A percentile compares a stretch with the other conserved stretches of the same genome.
These are phyloP conservation scores for Myopa testacea DNA, from an alignment of 2,888 invertebrate genomes.

Conservation along the genomic window DNA sequence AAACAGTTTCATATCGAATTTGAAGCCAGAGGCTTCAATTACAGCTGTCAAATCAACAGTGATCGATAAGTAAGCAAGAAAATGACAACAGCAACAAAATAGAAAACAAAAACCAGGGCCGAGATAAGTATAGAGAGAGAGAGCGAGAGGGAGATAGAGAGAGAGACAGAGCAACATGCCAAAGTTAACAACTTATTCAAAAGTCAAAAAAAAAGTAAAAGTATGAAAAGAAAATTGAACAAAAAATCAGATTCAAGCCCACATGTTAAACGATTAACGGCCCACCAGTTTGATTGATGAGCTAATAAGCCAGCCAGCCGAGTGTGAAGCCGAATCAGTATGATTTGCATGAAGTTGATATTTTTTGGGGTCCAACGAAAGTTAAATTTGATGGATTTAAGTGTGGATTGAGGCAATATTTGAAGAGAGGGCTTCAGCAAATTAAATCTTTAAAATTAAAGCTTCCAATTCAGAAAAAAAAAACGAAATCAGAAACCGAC, in stretches of 20 bases:
- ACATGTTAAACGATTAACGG: constrained; percentile 10
- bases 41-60: constrained; percentile 22
- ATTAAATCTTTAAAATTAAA: too few relatives aligned
- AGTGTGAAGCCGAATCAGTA: not conserved
- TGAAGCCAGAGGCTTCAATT: constrained; percentile 8
- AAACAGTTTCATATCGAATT: too few relatives aligned
- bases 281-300: constrained; percentile 17
- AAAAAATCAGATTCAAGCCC: constrained; percentile 2
- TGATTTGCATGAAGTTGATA: constrained; percentile 2
- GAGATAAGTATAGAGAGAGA: too few relatives aligned
- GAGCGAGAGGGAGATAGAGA: too few relatives aligned
- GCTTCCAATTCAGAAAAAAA: too few relatives aligned
- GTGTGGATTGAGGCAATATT: too few relatives aligned
- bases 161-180: not conserved
- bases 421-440: too few relatives aligned
- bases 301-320: not conserved
- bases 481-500: too few relatives aligned
- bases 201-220: not conserved
- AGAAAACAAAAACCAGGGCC: too few relatives aligned
- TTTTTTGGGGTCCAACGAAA: too few relatives aligned
- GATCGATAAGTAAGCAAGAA: constrained; percentile 24
- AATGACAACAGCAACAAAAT: not conserved
- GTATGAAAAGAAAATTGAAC: not conserved
- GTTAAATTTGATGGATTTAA: too few relatives aligned
- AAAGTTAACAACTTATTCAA: constrained; percentile 21